These are phyloP conservation scores for Pomatorhinus ruficollis DNA, from an alignment of 2,113 vertebrate genomes.

Conservation along the genomic window DNA sequence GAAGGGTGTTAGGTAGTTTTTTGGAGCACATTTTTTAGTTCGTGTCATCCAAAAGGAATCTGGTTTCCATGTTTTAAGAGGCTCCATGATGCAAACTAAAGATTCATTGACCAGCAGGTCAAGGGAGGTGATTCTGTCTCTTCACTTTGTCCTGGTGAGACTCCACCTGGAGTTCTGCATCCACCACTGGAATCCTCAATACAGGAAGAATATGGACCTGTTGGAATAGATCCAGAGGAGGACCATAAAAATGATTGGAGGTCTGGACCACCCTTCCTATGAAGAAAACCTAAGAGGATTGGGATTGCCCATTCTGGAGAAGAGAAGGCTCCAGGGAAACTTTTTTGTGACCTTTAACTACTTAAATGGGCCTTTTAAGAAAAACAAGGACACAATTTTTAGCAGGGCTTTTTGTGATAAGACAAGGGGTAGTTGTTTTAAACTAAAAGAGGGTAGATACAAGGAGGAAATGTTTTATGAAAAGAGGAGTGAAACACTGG, in stretches of 20 bases:
- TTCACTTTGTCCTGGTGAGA: neutral
- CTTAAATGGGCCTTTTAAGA: neutral
- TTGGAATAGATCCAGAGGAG: neutral
- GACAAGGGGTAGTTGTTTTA: neutral
- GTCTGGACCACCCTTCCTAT: accelerated
- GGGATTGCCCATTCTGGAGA: neutral
- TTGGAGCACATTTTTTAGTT: neutral
- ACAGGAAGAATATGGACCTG: accelerated
- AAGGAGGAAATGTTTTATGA: neutral
- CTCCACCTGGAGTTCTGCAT: neutral
- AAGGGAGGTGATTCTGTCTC: neutral
- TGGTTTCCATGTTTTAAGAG: neutral
- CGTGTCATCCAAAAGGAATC: neutral
- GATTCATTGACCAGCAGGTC: neutral
- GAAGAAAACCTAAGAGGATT: neutral
- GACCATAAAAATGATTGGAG: accelerated
- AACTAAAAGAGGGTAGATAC: neutral
- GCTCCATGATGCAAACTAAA: neutral
- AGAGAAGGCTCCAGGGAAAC: neutral
- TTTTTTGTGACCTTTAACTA: neutral
- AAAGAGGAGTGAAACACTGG: neutral
- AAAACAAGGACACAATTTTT: neutral
- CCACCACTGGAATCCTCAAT: neutral
- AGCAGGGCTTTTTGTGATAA: neutral
- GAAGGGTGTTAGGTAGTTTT: neutral